Evolutionary conservation across 1,140 invertebrate species (phyloP).

Genomic region (Camponotus pennsylvanicus): DNA sequence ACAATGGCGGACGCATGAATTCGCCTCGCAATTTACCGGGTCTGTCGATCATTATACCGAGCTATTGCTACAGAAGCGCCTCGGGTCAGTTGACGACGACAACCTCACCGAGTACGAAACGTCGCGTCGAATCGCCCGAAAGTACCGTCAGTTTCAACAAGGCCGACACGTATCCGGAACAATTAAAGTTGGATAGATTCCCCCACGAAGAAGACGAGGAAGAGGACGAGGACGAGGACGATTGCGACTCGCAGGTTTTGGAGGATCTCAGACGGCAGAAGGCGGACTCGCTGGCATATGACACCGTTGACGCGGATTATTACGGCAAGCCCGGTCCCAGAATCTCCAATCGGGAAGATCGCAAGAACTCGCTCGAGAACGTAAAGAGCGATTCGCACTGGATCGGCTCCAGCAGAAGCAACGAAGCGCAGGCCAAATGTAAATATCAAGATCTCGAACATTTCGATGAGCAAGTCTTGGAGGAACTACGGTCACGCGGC

Average conservation of each 20-base stretch:
- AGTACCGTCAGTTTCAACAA: conserved; percentile 78
- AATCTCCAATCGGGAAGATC: conserved; percentile 35
- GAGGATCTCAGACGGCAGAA: conserved; percentile 73
- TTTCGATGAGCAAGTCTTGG: conserved; percentile 73
- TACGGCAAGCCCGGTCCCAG: neutral
- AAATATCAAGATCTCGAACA: conserved; percentile 76
- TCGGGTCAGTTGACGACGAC: conserved; percentile 43
- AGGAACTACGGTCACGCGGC: conserved; percentile 85
- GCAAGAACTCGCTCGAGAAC: conserved; percentile 43
- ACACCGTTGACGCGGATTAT: conserved; percentile 53
- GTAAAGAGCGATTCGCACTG: conserved; percentile 52
- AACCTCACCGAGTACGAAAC: conserved; percentile 67
- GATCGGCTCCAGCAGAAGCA: conserved; percentile 71
- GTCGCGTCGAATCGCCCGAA: conserved; percentile 79
- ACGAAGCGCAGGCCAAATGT: conserved; percentile 79
- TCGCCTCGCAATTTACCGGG: conserved; percentile 69
- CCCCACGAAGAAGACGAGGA: conserved; percentile 60
- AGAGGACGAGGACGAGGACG: conserved; percentile 76
- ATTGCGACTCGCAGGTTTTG: conserved; percentile 75
- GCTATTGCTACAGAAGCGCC: conserved; percentile 70
- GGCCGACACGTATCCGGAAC: conserved; percentile 63
- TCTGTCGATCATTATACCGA: conserved; percentile 77
- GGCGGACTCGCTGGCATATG: conserved; percentile 58
- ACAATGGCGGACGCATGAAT: conserved; percentile 1
- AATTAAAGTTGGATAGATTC: conserved; percentile 52